Evolutionary conservation across 2,797 vertebrate species (phyloP).

Genomic region (Thaleichthys pacificus): DNA sequence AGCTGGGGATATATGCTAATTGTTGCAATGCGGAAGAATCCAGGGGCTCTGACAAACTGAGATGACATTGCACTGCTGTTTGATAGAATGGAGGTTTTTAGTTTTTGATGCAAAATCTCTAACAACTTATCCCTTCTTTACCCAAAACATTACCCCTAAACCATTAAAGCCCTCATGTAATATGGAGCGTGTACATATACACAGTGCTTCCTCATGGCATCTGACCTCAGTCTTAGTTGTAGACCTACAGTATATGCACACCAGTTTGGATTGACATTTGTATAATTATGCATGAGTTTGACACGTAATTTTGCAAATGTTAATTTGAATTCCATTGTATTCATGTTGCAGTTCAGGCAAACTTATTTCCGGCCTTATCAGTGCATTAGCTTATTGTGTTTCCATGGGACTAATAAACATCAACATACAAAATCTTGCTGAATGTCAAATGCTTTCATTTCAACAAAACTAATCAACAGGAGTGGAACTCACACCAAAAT

Average conservation of each 20-base stretch:
- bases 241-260: too few relatives aligned
- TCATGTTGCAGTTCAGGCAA: not conserved
- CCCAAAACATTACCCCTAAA: not conserved
- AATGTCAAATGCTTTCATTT: conserved; percentile 6
- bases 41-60: not conserved
- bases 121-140: not conserved
- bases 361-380: not conserved
- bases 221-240: not conserved
- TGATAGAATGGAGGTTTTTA: not conserved
- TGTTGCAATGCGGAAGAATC: not conserved
- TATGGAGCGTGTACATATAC: not conserved
- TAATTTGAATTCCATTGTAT: too few relatives aligned
- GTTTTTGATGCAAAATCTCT: not conserved
- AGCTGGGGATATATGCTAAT: not conserved
- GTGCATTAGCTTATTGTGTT: conserved; percentile 1
- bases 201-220: not conserved
- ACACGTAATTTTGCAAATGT: not conserved
- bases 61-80: not conserved
- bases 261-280: too few relatives aligned
- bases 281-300: not conserved
- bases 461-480: conserved; percentile 1
- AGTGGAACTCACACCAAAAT: not conserved
- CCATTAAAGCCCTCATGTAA: not conserved
- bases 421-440: not conserved
- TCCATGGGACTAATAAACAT: not conserved